Evolutionary conservation across 1,140 invertebrate species (phyloP).

Genomic region (Diorhabda carinulata): DNA sequence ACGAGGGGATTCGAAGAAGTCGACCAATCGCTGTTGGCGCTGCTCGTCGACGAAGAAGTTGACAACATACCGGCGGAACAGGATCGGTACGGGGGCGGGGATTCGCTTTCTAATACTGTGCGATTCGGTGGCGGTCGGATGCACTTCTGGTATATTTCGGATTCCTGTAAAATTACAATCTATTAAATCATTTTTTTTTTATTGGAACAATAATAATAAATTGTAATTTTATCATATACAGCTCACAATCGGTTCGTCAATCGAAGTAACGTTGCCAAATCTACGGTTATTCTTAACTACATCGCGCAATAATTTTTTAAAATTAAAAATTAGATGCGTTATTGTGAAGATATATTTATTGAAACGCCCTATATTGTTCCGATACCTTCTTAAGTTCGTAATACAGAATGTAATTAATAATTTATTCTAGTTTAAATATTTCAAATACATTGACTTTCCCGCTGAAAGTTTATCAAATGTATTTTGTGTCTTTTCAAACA

Average conservation of each 20-base stretch:
- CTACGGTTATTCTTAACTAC: too few relatives aligned
- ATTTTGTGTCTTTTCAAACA: not conserved
- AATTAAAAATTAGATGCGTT: too few relatives aligned
- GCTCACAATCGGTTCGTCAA: too few relatives aligned
- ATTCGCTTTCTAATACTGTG: slow-evolving; percentile 65
- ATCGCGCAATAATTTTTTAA: too few relatives aligned
- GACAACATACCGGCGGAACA: slow-evolving; percentile 52
- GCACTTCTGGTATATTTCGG: slow-evolving; percentile 65
- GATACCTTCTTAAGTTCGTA: too few relatives aligned
- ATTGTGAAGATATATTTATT: too few relatives aligned
- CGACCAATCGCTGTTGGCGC: slow-evolving; percentile 10
- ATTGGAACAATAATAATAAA: not conserved
- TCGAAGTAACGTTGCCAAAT: too few relatives aligned
- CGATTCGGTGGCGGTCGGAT: slow-evolving; percentile 68
- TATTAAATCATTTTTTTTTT: not conserved
- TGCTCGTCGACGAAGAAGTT: slow-evolving; percentile 31
- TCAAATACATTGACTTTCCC: too few relatives aligned
- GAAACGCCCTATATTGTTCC: too few relatives aligned
- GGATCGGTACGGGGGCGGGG: slow-evolving; percentile 62
- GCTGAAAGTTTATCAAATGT: too few relatives aligned
- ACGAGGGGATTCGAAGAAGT: slow-evolving; percentile 34
- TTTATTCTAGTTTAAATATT: too few relatives aligned
- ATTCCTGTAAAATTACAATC: slow-evolving; percentile 51
- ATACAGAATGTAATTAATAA: too few relatives aligned
- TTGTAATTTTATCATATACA: not conserved